Base-by-base conservation (phyloP, 1,140 invertebrate genomes). In the Heliothis subflexa region DNA sequence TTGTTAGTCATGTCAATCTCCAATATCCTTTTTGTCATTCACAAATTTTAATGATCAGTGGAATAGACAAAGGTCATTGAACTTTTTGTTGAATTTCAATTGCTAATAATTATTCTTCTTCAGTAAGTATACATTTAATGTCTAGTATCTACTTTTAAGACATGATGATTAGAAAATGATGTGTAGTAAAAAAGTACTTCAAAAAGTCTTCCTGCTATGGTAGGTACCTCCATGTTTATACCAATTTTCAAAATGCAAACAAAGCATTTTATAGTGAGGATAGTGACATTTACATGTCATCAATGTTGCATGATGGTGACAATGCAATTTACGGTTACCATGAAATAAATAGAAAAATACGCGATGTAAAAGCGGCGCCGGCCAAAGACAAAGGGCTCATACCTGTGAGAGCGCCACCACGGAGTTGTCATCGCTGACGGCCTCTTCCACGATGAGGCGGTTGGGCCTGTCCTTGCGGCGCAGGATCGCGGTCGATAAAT, bases 341-440 rank as follows among this genome's bases (percentile, higher is more conserved):
- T 59, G 14, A n/a, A 40, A 14, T 12, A 25, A 49, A n/a, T n/a
- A 7, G 21, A 11, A 71, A 52, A 33, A 18, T 40, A 40, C 10
- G 25, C 10, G 1, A 12, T 40, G 16, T 45, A 25, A 64, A 12
- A 45, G 45, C 14, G 28, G 50, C 81, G 52, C 25, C 72, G 21
- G 66, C 62, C 64, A 72, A 68, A 68, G 78, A 86, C 83, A 87
- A 88, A 89, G 85, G 64, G 82, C 80, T 88, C 80, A 86, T 88
- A 97, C 97, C 96, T 99, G 98, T 85, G 99, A 99, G 45, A 99
- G 95, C 49, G 97, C 97, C 79, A 99, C 98, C 57, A 99, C 98
- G 0, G 99, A 99, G 92, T 99, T 99, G 93, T 99, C 99, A 97
- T 99, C 99, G 91, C 99, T 99, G 62, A 98, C 96, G 18, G 99